A percentile compares a stretch with the other conserved stretches of the same genome.
These are phyloP conservation scores for Canis aureus DNA, from an alignment of 2,113 vertebrate genomes.

Conservation along the genomic window DNA sequence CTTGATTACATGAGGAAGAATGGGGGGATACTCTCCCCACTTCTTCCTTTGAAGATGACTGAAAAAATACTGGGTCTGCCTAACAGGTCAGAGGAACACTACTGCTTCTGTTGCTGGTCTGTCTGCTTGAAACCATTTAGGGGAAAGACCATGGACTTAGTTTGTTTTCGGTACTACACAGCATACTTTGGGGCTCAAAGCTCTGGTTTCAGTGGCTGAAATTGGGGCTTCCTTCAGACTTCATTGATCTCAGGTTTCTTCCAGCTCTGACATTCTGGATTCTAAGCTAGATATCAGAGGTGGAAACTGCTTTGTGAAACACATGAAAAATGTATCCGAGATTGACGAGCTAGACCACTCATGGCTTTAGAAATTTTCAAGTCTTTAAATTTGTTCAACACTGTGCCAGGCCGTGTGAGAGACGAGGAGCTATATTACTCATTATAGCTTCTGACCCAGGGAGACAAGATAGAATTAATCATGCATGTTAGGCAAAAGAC, in stretches of 20 bases:
- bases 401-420: not conserved
- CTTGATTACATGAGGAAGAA: not conserved
- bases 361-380: not conserved
- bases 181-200: not conserved
- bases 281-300: not conserved
- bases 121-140: not conserved
- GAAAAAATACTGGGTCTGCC: not conserved
- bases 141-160: not conserved
- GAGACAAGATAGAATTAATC: not conserved
- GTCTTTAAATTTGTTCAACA: not conserved
- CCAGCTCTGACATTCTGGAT: not conserved
- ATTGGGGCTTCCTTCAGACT: not conserved
- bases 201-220: constrained; percentile 11
- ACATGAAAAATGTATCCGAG: not conserved
- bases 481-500: not conserved
- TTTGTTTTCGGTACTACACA: constrained; percentile 33
- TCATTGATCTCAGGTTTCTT: not conserved
- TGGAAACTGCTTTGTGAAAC: not conserved
- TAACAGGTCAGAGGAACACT: not conserved
- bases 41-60: not conserved
- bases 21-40: not conserved
- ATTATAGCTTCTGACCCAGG: not conserved
- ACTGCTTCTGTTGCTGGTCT: not conserved
- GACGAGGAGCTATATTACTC: not conserved
- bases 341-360: not conserved